Conservation (phyloP, 2,888 invertebrate species). For the Byasa hedistus region DNA sequence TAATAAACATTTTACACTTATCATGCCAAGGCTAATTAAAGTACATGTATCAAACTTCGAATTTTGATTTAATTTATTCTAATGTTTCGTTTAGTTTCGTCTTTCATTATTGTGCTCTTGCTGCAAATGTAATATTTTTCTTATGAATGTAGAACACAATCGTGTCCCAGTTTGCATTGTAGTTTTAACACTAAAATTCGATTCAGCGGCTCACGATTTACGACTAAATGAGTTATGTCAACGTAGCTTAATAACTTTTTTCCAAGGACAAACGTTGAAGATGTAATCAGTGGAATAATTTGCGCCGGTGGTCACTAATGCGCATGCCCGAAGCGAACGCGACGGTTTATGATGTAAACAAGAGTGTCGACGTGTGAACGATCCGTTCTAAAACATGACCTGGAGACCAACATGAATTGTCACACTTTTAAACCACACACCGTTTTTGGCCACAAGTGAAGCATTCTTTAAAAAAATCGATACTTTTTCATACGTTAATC, state of each 20-base stretch:
- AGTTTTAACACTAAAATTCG: neutral
- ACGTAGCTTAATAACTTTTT: constrained; percentile 15
- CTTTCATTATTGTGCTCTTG: too few relatives aligned
- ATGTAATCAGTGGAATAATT: constrained; percentile 22
- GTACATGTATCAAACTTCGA: too few relatives aligned
- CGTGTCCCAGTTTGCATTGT: neutral
- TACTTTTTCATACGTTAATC: neutral
- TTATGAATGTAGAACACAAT: too few relatives aligned
- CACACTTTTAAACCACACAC: neutral
- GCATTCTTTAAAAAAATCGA: neutral
- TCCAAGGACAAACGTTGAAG: constrained; percentile 13
- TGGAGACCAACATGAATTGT: neutral
- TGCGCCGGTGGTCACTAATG: constrained; percentile 14
- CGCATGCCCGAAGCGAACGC: constrained; percentile 16
- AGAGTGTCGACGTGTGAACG: constrained; percentile 8
- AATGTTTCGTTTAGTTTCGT: too few relatives aligned
- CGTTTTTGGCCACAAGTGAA: too few relatives aligned
- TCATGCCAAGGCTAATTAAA: too few relatives aligned
- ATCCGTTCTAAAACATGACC: constrained; percentile 10
- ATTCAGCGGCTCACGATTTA: constrained; percentile 5
- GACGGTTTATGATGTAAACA: constrained; percentile 13
- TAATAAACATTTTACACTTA: too few relatives aligned
- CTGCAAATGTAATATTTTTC: too few relatives aligned
- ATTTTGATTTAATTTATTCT: too few relatives aligned
- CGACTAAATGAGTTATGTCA: constrained; percentile 17